Percentiles rank a stretch among this genome's conserved stretches.
phyloP scores from a whole-genome alignment of 1,140 invertebrate genomes.

The Pseudomyrmex sp. region DNA sequence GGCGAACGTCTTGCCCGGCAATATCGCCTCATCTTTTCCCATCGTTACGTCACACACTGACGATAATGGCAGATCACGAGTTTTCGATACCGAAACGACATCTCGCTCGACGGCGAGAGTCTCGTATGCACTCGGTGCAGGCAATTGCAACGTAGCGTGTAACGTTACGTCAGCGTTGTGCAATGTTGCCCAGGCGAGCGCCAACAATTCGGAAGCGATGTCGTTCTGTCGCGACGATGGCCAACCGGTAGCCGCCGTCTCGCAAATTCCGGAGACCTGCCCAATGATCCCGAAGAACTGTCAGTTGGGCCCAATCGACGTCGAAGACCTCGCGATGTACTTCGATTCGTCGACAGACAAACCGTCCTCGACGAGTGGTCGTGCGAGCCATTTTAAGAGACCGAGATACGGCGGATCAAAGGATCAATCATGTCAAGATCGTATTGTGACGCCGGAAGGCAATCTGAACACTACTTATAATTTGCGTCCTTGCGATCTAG shows the following conservation, averaged over 20 bases:
- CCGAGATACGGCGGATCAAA: background rate
- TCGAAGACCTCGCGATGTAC: conserved; percentile 77
- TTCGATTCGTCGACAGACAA: conserved; percentile 5
- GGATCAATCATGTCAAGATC: background rate
- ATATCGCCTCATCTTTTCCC: conserved; percentile 11
- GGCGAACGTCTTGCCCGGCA: background rate
- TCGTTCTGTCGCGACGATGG: background rate
- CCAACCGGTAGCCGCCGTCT: background rate
- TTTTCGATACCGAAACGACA: conserved; percentile 31
- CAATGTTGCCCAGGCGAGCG: conserved; percentile 4
- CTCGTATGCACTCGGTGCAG: conserved; percentile 9
- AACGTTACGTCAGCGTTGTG: background rate
- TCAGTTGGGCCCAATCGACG: conserved; percentile 74
- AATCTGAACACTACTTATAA: background rate
- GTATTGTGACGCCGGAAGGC: background rate
- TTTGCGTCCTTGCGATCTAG: background rate
- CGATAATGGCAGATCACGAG: conserved; percentile 18
- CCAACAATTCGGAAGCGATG: background rate
- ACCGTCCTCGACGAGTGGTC: background rate
- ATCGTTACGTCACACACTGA: conserved; percentile 10
- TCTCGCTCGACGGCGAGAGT: conserved; percentile 5
- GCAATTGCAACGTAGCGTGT: conserved; percentile 21
- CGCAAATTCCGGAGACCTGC: conserved; percentile 3
- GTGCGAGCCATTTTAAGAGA: conserved; percentile 15
- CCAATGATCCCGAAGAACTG: conserved; percentile 16